phyloP scores from a whole-genome alignment of 2,113 vertebrate species.

The Ammodytes dubius region DNA sequence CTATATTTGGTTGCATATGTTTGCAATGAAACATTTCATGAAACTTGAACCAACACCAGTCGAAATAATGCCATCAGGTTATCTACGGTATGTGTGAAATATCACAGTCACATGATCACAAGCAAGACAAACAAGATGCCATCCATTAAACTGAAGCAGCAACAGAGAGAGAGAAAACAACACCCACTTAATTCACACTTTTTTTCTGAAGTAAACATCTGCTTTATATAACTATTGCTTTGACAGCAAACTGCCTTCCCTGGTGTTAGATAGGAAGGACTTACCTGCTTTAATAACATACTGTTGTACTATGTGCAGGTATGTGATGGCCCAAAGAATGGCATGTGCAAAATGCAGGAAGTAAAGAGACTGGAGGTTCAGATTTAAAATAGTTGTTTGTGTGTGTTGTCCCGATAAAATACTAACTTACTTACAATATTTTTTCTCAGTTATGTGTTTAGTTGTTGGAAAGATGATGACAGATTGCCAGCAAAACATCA shows the following conservation, averaged over 20 bases:
- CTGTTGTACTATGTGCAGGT: neutral
- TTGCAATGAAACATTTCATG: neutral
- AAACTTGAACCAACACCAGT: neutral
- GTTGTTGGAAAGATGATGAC: no score
- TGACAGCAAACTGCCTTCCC: neutral
- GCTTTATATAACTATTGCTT: neutral
- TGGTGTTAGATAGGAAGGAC: neutral
- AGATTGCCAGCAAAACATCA: no score
- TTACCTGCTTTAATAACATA: neutral
- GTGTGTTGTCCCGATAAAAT: neutral
- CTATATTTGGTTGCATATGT: slow-evolving; percentile 12
- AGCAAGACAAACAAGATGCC: neutral
- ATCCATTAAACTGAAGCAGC: neutral
- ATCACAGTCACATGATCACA: neutral
- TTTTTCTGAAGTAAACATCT: neutral
- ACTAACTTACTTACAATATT: no score
- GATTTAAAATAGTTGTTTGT: neutral
- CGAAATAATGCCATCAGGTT: neutral
- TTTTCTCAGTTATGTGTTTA: no score
- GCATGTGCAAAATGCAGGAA: neutral
- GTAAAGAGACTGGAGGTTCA: neutral
- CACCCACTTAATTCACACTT: neutral
- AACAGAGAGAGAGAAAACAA: neutral
- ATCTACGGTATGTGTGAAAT: neutral
- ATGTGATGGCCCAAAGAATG: neutral